Base-by-base conservation (phyloP, 1,140 invertebrate genomes). In the Drosophila tristis region DNA sequence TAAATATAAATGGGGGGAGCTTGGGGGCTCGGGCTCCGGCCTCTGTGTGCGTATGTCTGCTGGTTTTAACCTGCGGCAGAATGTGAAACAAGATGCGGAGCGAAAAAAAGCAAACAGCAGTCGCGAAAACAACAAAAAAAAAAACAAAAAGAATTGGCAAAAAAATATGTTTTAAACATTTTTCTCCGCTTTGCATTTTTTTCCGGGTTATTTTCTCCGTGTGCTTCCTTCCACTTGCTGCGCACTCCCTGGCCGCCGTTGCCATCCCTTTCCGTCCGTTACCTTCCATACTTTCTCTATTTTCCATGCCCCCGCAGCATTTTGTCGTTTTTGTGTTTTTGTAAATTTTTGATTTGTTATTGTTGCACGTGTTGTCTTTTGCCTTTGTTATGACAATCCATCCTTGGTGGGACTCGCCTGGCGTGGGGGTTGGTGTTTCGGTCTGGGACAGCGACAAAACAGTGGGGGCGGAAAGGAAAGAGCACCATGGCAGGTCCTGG, bases 321-420 rank as follows among this genome's bases (percentile, higher is more conserved):
- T 66, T 64, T 78, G 57, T 78, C 61, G 64, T 66, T 71, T 71
- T 54, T 64, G 45, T 78, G 67, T 89, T 84, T 89, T 72, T 89
- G 80, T 84, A 89, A 84, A 89, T 89, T 89, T 89, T 89, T 89
- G 84, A 89, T 89, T 89, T 89, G 84, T 89, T 89, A 89, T 89
- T 89, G 84, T 89, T 89, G 84, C 84, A 89, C 84, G 84, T 89
- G 84, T 84, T 89, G 84, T 89, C 84, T 82, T 89, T 87, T 74
- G 72, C 84, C 82, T 75, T 81, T 86, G 82, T 86, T 86, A 79
- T 86, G 78, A 78, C 82, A 86, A 86, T 86, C 85, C 80, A 86
- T 86, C 64, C 82, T 78, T 50, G 78, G 64, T 63, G 68, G 74
- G 48, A 60, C 66, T 64, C 43, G 70, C n/a, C 2, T 23, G 25